Evolutionary conservation across 2,888 invertebrate species (phyloP).

Genomic region (Pachycephus smyrnensis): DNA sequence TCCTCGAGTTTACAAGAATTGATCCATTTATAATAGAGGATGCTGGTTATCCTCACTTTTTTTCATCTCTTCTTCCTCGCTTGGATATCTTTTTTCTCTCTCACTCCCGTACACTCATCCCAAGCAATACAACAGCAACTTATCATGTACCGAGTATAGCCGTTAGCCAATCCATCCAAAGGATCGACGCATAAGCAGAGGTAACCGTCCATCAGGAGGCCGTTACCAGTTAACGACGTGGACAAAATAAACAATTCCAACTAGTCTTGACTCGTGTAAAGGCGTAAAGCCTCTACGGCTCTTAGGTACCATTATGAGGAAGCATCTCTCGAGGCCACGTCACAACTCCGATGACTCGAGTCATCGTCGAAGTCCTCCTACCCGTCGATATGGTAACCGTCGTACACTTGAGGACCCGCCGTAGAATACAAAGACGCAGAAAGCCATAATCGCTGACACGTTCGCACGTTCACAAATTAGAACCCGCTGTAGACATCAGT

Average conservation of each 20-base stretch:
- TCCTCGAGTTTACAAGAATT: background rate
- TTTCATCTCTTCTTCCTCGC: background rate
- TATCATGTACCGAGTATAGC: background rate
- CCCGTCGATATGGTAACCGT: background rate
- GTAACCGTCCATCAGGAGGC: slow-evolving; percentile 19
- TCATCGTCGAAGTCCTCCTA: background rate
- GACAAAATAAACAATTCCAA: slow-evolving; percentile 10
- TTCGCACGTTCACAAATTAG: slow-evolving; percentile 26
- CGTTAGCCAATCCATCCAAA: slow-evolving; percentile 1
- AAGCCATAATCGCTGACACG: background rate
- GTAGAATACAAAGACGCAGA: background rate
- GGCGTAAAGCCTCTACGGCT: background rate
- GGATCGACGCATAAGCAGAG: background rate
- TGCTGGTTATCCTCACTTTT: background rate
- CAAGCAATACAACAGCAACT: background rate
- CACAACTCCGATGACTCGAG: background rate
- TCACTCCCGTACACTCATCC: background rate
- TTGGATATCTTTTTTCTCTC: background rate
- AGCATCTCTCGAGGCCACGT: background rate
- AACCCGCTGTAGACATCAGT: slow-evolving; percentile 17
- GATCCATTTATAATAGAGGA: background rate
- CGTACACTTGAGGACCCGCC: background rate
- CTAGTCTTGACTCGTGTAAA: background rate
- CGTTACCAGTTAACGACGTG: slow-evolving; percentile 26
- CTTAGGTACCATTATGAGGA: background rate